Base-by-base conservation (phyloP, 2,888 invertebrate genomes). In the Drosophila neutralis region DNA sequence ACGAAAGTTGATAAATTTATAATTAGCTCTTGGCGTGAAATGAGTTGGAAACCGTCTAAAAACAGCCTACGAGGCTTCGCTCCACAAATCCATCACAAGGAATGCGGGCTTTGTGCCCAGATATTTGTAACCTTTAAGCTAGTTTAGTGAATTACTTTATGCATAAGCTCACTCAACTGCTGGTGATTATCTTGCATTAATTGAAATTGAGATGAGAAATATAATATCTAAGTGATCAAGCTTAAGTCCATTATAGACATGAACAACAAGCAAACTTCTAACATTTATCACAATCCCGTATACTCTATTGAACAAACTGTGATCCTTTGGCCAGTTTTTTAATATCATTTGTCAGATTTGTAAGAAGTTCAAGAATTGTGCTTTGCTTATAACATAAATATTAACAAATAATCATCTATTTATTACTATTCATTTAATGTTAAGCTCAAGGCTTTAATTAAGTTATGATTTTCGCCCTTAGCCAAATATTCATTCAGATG, bases 1-100 rank as follows among this genome's bases (percentile, higher is more conserved):
- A 78, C 82, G 52, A 87, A 75, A 80, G 77, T 72, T 81, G 73
- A 80, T 83, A 77, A 89, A 87, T 83, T 81, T 78, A 84, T 87
- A 87, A 89, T 84, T 81, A 87, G 84, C 73, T 67, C 54, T 69
- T 59, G 71, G 67, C 73, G 74, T 73, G 73, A 79, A 88, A 77
- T 76, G 78, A 71, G 56, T 45, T 68, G 71, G 57, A 69, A 81
- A 66, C 65, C 63, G 53, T 33, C 38, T 54, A 61, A 59, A 29
- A 45, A 18, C 58, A 18, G 68, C 36, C 58, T 38, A 48, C 68
- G 35, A 51, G 42, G 56, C 51, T 59, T 61, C 60, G 13, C 38
- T 24, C 48, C 24, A 38, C 24, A 38, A 69, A 21, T 54, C 21
- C 54, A 35, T 40, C 35, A 56, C 29, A 35, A 18, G n/a, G 24